Base-by-base conservation (phyloP, 2,888 invertebrate genomes). In the Eueremaeus valkanovi region DNA sequence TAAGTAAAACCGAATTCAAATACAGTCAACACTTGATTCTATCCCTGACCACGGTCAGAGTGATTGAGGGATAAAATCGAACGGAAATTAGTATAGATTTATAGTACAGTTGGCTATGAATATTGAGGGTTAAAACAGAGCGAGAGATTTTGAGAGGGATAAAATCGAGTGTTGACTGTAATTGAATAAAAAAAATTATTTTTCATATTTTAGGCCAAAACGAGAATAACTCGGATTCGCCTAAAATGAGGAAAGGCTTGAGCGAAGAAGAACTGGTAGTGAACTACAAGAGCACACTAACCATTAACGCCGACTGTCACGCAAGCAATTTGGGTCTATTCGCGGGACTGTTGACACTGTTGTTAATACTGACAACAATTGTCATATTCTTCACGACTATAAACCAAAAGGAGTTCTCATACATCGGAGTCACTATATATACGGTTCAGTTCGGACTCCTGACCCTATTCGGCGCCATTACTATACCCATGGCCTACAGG, bases 281-380 rank as follows among this genome's bases (percentile, higher is more conserved):
- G 55, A 76, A 78, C 27, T 80, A 79, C 42, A 76, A 79, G 33
- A 81, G 80, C 75, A 81, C 81, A 76, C 73, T 89, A 42, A 87
- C 88, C 61, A 87, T 89, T 78, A 78, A 76, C 81, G 89, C 89
- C 0, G 91, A 92, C 84, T 92, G 91, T 81, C 89, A 90, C 81
- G 88, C 90, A 1, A 88, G 91, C 74, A 90, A 90, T 84, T 88
- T 88, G 76, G 91, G 91, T 1, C 84, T 91, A 36, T 90, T 91
- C 83, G 85, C 87, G 8, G 91, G 91, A 3, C 84, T 90, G n/a
- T 84, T 88, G 29, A 82, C 89, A 8, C 84, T 88, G 82, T 88
- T 87, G 8, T 84, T 86, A 21, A 84, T 86, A 0, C 84, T 88
- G 78, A 86, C 88, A 78, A 86, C 86, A 78, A 85, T 88, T 76